These are phyloP conservation scores for Anisognathus igniventris DNA, from an alignment of 2,797 vertebrate species.

Conservation along the genomic window DNA sequence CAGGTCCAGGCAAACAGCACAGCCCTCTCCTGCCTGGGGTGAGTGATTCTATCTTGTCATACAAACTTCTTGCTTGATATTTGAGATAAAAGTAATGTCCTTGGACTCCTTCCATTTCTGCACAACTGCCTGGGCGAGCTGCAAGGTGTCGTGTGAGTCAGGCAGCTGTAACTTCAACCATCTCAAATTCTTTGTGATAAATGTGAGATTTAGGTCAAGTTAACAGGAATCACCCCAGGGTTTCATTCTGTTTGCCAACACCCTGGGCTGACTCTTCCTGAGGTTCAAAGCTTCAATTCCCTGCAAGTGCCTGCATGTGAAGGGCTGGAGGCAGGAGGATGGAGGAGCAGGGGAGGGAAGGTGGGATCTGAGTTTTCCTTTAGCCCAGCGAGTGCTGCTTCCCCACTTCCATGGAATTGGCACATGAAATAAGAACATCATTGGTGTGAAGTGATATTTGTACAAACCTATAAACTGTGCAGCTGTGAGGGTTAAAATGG, in stretches of 20 bases:
- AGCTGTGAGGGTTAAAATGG: neutral
- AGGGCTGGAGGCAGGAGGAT: neutral
- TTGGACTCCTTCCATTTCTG: neutral
- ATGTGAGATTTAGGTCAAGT: neutral
- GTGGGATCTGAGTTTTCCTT: neutral
- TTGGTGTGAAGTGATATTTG: neutral
- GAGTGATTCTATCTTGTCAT: neutral
- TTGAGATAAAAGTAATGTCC: neutral
- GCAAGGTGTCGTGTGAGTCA: neutral
- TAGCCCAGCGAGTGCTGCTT: fast-evolving
- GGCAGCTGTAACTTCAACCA: neutral
- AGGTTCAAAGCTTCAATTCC: neutral
- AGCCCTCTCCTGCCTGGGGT: neutral
- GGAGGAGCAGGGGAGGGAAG: neutral
- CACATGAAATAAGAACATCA: fast-evolving
- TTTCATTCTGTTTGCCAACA: neutral
- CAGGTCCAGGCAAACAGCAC: neutral
- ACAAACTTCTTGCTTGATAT: neutral
- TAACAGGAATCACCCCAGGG: neutral
- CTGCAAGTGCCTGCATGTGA: neutral
- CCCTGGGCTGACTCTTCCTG: neutral
- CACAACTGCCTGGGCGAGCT: neutral
- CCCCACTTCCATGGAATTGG: neutral
- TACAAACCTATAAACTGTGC: fast-evolving
- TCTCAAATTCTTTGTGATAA: neutral